Base-by-base conservation (phyloP, 2,797 vertebrate species). In the Tachyglossus aculeatus region DNA sequence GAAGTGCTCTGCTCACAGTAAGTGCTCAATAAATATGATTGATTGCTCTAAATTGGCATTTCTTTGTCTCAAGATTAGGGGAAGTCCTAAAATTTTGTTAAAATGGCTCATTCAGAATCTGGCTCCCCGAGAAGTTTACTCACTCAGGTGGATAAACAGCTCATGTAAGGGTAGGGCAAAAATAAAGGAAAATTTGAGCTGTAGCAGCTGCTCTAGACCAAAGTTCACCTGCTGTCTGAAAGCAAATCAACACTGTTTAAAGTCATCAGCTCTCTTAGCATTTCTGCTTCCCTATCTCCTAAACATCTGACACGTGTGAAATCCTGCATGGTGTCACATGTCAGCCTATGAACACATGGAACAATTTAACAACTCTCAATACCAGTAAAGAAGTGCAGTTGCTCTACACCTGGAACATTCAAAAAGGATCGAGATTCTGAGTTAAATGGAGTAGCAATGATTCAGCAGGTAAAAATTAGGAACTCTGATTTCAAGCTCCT, bases 311-410 rank as follows among this genome's bases (percentile, higher is more conserved):
- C 47, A 69, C 7, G 22, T 22, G 13, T 64, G 73, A 71, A 78
- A 82, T 63, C 60, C 67, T 67, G 0, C 21, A 32, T n/a, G 51
- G 74, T 77, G 71, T 85, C 82, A 79, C 21, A 56, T 67, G 57
- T 77, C 81, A 65, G 58, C 53, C 66, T 80, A 55, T 70, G 67
- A 80, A 82, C 79, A 83, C 52, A 74, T 14, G 40, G 78, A 83
- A 75, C 48, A 74, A 73, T 21, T 71, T 80, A 83, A 83, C 32
- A 37, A 51, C 18, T 37, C 27, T 79, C 66, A 56, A 50, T 27
- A 71, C 56, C 56, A 75, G 70, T 52, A 79, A 56, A 47, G 11
- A 69, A 71, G 71, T 44, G 40, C 39, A 71, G 55, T 69, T 84
- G 38, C 33, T 80, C 74, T 80, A 66, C 58, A 76, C 9, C 2